Evolutionary conservation across 2,888 invertebrate species (phyloP).

Genomic region (Automeris io): DNA sequence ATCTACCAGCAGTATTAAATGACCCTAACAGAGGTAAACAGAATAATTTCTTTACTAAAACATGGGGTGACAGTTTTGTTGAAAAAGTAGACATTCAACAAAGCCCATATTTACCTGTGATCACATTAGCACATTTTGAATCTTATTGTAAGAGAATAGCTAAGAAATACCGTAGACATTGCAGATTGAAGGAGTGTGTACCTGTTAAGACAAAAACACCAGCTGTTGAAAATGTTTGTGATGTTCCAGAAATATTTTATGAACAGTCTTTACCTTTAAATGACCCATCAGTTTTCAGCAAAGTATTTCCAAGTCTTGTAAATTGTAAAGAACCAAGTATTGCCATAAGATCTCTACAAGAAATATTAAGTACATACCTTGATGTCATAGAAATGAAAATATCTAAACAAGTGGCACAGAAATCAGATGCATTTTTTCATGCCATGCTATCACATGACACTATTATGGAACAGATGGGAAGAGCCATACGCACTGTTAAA

Average conservation of each 20-base stretch:
- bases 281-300: constrained; percentile 87
- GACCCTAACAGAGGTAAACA: constrained; percentile 95
- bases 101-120: constrained; percentile 89
- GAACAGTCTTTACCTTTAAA: constrained; percentile 87
- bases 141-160: constrained; percentile 88
- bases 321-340: constrained; percentile 78
- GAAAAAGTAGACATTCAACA: constrained; percentile 87
- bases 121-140: constrained; percentile 90
- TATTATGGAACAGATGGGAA: constrained; percentile 95
- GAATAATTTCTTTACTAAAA: constrained; percentile 95
- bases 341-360: constrained; percentile 85
- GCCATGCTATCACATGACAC: constrained; percentile 99
- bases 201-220: constrained; percentile 56
- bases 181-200: constrained; percentile 68
- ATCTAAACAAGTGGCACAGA: constrained; percentile 93
- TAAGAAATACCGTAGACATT: constrained; percentile 80
- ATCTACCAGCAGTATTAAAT: constrained; percentile 96
- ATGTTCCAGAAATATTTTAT: constrained; percentile 91
- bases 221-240: constrained; percentile 75
- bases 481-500: constrained; percentile 86
- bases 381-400: constrained; percentile 97
- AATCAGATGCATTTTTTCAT: constrained; percentile 98
- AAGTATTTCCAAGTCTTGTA: constrained; percentile 86
- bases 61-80: constrained; percentile 97
- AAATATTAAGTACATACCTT: constrained; percentile 94